These are phyloP conservation scores for Puma concolor DNA, from an alignment of 2,113 vertebrate genomes.

Conservation along the genomic window DNA sequence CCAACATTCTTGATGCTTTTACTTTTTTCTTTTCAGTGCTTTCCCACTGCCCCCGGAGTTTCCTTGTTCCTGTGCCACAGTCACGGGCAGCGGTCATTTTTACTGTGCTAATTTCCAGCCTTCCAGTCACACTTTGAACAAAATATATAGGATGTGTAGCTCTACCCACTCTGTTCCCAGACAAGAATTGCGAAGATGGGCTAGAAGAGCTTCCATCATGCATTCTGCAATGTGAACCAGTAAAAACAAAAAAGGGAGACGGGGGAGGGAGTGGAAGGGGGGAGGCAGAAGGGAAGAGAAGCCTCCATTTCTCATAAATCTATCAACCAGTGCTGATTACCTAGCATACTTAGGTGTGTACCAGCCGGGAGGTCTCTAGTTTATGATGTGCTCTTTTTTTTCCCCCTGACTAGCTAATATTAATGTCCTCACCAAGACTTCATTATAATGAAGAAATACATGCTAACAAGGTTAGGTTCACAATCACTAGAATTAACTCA, in stretches of 20 bases:
- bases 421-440: neutral
- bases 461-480: conserved; percentile 1
- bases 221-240: neutral
- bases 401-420: neutral
- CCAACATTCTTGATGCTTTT: neutral
- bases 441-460: neutral
- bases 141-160: neutral
- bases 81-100: neutral
- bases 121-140: neutral
- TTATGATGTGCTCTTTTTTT: neutral
- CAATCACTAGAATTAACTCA: neutral
- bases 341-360: neutral
- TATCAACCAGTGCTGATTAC: neutral
- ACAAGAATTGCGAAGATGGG: neutral
- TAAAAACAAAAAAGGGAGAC: neutral
- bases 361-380: neutral
- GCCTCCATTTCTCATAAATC: neutral
- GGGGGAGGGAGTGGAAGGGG: rapidly evolving
- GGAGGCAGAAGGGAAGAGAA: neutral
- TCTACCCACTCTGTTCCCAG: neutral
- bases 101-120: neutral
- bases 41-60: neutral
- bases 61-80: neutral
- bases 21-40: neutral
- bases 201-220: neutral